Evolutionary conservation across 2,888 invertebrate species (phyloP), one percentile per base, ranked within the genome.

Genomic region (Scaptomyza parva): DNA sequence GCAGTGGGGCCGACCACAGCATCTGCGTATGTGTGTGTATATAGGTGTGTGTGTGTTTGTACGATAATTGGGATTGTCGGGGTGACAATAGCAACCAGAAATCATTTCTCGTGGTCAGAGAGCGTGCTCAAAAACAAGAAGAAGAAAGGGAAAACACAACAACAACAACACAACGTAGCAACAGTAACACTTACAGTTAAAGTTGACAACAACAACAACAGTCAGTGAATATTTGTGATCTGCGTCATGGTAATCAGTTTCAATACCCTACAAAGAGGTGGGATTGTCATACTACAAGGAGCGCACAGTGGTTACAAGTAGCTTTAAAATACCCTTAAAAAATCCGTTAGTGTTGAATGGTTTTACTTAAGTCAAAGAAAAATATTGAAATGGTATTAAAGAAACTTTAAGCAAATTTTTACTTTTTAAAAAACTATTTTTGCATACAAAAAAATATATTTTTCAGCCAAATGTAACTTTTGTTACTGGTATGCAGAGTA

Each of bases 161-260:
- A 39, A 44, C 51, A 52, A 30, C 52, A 14, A 26, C 17, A 47
- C 9, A 30, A 30, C 44, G 45, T 26, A 30, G 28, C 5, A 53
- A 53, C 52, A 59, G 53, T 50, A 73, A 65, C 44, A 66, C 60
- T 39, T 64, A 68, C 43, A 67, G 67, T 40, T 63, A 68, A 44
- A 62, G 20, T 50, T 33, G 6, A 53, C 26, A 26, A 3, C 11
- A 26, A 30, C 63, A 50, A 33, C 7, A 63, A 51, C 70, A 70
- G 59, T 53, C 71, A 59, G 39, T 39, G 50, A 62, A 69, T 74
- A 71, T 57, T 85, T 80, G 68, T 75, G 78, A 89, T 79, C 82
- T 76, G 70, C 84, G 86, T 87, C 89, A 86, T 76, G 88, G 85
- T 75, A 89, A 85, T 85, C 83, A 88, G 64, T 71, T 65, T 44